Evolutionary conservation across 2,888 invertebrate genomes (phyloP).

Genomic region (Mystacides longicornis): DNA sequence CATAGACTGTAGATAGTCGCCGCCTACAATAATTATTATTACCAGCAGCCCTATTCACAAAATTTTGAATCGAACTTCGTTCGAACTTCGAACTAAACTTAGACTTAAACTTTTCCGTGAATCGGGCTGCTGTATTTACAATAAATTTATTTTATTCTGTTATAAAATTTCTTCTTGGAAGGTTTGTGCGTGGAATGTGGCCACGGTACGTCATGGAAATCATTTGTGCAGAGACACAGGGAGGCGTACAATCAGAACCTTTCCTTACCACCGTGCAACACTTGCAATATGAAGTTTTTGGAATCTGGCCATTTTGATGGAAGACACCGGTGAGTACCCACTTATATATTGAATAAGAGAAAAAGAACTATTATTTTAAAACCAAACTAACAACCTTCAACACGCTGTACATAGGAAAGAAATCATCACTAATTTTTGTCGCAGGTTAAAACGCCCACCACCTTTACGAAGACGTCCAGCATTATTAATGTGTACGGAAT

Average conservation of each 20-base stretch:
- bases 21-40: too few species aligned
- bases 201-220: constrained; percentile 16
- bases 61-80: too few species aligned
- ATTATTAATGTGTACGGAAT: constrained; percentile 18
- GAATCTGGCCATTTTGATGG: constrained; percentile 24
- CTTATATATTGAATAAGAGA: not conserved
- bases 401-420: not conserved
- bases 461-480: constrained; percentile 10
- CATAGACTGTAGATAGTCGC: too few species aligned
- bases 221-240: constrained; percentile 19
- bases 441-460: constrained; percentile 21
- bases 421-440: not conserved
- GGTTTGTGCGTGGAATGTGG: constrained; percentile 22
- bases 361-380: not conserved
- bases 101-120: too few species aligned
- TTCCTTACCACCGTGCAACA: constrained; percentile 16
- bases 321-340: constrained; percentile 19
- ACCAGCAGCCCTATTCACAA: too few species aligned
- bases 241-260: constrained; percentile 12
- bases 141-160: not conserved
- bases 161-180: constrained; percentile 7
- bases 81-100: too few species aligned
- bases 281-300: constrained; percentile 21
- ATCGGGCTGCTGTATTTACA: too few species aligned
- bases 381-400: not conserved